A percentile compares a stretch with the other conserved stretches of the same genome.
phyloP scores from a whole-genome alignment of 2,113 vertebrate genomes.

The Speoplatyrhinus poulsoni region DNA sequence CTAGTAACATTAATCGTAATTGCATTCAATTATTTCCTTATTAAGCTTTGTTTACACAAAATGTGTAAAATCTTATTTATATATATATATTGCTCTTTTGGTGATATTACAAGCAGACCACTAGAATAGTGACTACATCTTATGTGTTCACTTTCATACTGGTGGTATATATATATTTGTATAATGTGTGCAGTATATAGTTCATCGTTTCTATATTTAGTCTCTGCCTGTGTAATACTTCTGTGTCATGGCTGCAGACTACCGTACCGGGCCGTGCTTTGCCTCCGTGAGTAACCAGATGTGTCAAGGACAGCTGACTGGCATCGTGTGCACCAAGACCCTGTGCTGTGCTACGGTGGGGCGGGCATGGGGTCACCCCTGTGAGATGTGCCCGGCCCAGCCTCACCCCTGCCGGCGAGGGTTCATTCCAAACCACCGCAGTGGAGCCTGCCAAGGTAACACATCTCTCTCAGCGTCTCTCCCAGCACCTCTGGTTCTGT shows the following conservation, averaged over 20 bases:
- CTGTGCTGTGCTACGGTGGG: conserved; percentile 97
- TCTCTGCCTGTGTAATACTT: not conserved
- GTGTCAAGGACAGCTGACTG: conserved; percentile 97
- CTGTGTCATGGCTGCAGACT: conserved; percentile 79
- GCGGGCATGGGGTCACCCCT: conserved; percentile 96
- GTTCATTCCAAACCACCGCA: conserved; percentile 96
- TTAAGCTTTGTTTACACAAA: not conserved
- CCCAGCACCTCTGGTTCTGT: conserved; percentile 7
- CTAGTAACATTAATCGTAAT: conserved; percentile 15
- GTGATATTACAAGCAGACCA: not conserved
- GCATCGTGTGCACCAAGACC: conserved; percentile 97
- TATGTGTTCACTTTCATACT: no score
- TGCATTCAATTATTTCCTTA: conserved; percentile 22
- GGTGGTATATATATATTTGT: no score
- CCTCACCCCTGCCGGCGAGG: conserved; percentile 95
- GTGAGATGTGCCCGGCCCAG: conserved; percentile 97
- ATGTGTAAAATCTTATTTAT: not conserved
- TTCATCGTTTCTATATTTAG: not conserved
- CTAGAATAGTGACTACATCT: no score
- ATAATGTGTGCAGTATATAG: not conserved
- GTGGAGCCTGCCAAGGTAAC: conserved; percentile 96
- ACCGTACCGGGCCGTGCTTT: conserved; percentile 96
- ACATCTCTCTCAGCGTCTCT: conserved; percentile 35
- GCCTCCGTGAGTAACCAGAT: conserved; percentile 96
- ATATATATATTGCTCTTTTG: not conserved